phyloP scores from a whole-genome alignment of 2,113 vertebrate genomes.

The Dromiciops gliroides region DNA sequence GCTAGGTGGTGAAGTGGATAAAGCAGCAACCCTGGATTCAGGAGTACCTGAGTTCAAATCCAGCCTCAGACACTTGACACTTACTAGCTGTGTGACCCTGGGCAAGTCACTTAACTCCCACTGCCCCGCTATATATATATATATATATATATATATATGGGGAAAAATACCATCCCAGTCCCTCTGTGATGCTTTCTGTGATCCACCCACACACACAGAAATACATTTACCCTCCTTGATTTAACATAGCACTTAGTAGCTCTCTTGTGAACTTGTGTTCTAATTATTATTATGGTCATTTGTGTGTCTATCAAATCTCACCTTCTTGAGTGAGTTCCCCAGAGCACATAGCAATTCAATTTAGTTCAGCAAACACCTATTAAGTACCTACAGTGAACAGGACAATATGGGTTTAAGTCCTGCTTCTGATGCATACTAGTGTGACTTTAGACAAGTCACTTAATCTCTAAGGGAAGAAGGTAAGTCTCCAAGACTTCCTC shows the following conservation, averaged over 20 bases:
- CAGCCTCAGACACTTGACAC: too few relatives aligned
- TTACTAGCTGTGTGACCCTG: too few relatives aligned
- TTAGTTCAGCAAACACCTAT: not conserved
- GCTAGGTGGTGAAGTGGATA: too few relatives aligned
- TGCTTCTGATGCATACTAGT: not conserved
- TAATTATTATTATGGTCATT: not conserved
- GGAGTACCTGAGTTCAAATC: too few relatives aligned
- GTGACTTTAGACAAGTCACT: too few relatives aligned
- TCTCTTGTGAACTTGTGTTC: not conserved
- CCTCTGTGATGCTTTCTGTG: not conserved
- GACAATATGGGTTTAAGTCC: not conserved
- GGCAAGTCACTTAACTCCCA: too few relatives aligned
- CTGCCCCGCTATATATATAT: too few relatives aligned
- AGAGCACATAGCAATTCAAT: not conserved
- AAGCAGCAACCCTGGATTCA: too few relatives aligned
- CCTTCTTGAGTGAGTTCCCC: not conserved
- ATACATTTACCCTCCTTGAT: not conserved
- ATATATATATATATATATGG: too few relatives aligned
- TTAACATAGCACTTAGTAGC: not conserved
- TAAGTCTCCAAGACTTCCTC: not conserved
- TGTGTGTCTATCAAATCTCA: not conserved
- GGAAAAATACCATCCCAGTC: not conserved
- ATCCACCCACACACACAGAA: not conserved
- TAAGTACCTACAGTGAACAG: not conserved
- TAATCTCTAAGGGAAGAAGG: not conserved